phyloP scores from a whole-genome alignment of 2,888 invertebrate genomes.

The Drosophila lacicola region DNA sequence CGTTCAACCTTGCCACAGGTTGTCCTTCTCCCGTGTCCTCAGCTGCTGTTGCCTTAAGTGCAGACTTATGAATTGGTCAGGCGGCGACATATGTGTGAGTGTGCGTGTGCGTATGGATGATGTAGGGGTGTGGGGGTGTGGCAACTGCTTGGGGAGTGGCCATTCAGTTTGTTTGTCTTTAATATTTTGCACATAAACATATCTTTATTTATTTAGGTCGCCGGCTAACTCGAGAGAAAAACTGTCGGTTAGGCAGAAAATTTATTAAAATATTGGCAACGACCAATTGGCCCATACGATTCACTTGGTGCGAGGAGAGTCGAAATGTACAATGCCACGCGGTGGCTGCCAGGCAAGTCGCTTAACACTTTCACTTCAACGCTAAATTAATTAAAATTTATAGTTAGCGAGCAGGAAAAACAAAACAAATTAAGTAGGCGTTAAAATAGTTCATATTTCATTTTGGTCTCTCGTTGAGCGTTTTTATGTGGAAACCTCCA shows the following conservation, averaged over 20 bases:
- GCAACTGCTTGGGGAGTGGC: constrained; percentile 26
- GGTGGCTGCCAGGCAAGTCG: constrained; percentile 48
- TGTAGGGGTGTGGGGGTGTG: constrained; percentile 11
- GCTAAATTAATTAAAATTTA: constrained; percentile 81
- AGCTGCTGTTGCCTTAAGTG: constrained; percentile 66
- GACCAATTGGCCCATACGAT: constrained; percentile 35
- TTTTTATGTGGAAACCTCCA: constrained; percentile 71
- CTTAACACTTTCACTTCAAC: constrained; percentile 77
- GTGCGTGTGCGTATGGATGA: constrained; percentile 7
- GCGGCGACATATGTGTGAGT: constrained; percentile 59
- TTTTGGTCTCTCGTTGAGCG: constrained; percentile 47
- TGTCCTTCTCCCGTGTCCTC: constrained; percentile 49
- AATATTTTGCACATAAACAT: constrained; percentile 84
- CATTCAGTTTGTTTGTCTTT: constrained; percentile 76
- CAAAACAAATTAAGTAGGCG: constrained; percentile 84
- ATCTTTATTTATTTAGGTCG: constrained; percentile 84
- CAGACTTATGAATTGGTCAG: constrained; percentile 81
- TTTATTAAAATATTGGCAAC: constrained; percentile 67
- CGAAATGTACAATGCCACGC: constrained; percentile 7
- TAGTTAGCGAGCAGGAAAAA: constrained; percentile 62
- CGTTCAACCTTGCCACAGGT: constrained; percentile 72
- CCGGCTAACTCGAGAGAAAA: constrained; percentile 44
- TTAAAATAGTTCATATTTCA: constrained; percentile 85
- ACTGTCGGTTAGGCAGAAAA: constrained; percentile 60
- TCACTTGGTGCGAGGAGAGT: constrained; percentile 63